Conservation (phyloP, 2,113 vertebrate genomes). For the Mustela lutreola region DNA sequence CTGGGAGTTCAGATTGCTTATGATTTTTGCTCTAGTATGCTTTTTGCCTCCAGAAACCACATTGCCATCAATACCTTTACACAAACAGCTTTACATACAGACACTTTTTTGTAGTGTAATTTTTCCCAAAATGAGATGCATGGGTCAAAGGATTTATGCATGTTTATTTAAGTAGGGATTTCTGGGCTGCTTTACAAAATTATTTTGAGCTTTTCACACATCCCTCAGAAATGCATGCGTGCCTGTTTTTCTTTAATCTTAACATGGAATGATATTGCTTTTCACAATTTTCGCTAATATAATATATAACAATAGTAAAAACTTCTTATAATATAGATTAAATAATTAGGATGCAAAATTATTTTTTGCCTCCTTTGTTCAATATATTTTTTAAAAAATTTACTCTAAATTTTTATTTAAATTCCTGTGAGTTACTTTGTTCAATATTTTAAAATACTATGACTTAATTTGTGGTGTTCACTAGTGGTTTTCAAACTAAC, state of each 20-base stretch:
- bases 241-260: conserved; percentile 8
- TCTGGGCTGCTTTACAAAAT: neutral
- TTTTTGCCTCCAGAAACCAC: neutral
- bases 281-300: neutral
- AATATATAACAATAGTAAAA: neutral
- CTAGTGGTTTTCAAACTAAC: neutral
- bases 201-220: neutral
- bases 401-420: neutral
- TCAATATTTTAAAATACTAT: neutral
- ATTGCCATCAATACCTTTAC: neutral
- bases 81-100: neutral
- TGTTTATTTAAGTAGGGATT: conserved; percentile 39
- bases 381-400: neutral
- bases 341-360: neutral
- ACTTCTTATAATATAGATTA: neutral
- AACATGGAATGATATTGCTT: neutral
- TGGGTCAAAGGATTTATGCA: conserved; percentile 38
- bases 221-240: neutral
- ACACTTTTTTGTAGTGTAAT: neutral
- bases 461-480: neutral
- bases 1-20: neutral
- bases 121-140: neutral
- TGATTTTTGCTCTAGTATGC: neutral
- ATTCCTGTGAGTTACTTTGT: neutral
- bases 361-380: neutral